These are phyloP conservation scores for Elymnias hypermnestra DNA, from an alignment of 1,140 invertebrate species.

Conservation along the genomic window DNA sequence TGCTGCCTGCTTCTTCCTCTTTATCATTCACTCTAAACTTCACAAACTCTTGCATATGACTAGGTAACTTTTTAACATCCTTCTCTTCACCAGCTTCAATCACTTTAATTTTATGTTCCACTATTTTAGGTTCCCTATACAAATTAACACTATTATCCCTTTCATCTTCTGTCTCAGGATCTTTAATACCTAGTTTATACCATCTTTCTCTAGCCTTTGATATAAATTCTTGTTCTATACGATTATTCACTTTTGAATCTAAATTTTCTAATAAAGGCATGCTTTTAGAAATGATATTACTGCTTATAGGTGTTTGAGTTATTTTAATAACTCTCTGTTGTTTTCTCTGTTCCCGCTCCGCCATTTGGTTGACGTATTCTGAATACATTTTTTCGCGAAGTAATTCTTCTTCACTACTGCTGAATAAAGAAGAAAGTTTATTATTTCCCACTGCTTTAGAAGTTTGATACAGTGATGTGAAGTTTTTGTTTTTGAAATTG, in stretches of 20 bases:
- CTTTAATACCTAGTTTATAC: constrained; percentile 77
- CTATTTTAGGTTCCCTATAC: constrained; percentile 71
- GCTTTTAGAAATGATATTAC: constrained; percentile 49
- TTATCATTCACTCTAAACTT: constrained; percentile 78
- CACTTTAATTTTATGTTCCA: constrained; percentile 75
- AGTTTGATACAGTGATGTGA: background rate
- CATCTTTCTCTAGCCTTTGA: constrained; percentile 79
- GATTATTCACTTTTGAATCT: constrained; percentile 72
- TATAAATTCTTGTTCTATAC: constrained; percentile 84
- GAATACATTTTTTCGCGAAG: constrained; percentile 85
- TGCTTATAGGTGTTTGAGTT: constrained; percentile 41
- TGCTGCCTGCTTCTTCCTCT: constrained; percentile 67
- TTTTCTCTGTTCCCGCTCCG: constrained; percentile 85
- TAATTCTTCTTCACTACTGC: constrained; percentile 79
- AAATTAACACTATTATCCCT: constrained; percentile 43
- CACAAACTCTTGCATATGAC: constrained; percentile 85
- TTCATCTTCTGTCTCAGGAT: constrained; percentile 76
- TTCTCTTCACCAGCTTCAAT: constrained; percentile 78
- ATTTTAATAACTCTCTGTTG: constrained; percentile 88
- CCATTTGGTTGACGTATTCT: constrained; percentile 87
- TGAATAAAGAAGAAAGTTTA: constrained; percentile 42
- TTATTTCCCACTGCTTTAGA: constrained; percentile 18
- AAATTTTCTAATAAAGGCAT: constrained; percentile 47
- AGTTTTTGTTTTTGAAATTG: constrained; percentile 5
- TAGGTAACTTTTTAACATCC: constrained; percentile 80